Conservation (phyloP, 2,888 invertebrate species). For the Caenorhabditis sp. region DNA sequence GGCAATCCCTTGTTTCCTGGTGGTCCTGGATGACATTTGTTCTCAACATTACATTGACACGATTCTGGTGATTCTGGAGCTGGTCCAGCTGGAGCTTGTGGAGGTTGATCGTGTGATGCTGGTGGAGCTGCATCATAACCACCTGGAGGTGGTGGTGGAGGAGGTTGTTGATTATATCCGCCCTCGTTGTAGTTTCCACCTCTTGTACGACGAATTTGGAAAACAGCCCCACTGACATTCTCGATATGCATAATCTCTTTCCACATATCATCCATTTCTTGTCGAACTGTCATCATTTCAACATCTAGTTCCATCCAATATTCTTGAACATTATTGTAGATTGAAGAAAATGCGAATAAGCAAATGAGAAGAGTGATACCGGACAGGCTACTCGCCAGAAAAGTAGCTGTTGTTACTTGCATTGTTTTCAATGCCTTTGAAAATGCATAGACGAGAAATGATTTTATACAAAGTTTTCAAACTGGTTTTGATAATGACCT, state of each 20-base stretch:
- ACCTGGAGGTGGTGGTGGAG: conserved; percentile 6
- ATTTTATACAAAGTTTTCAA: conserved; percentile 2
- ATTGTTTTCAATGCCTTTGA: conserved; percentile 16
- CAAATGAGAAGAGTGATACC: conserved; percentile 39
- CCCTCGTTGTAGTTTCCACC: conserved; percentile 25
- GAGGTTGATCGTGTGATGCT: conserved; percentile 31
- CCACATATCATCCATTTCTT: conserved; percentile 45
- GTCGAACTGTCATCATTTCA: conserved; percentile 42
- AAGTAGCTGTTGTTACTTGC: conserved; percentile 44
- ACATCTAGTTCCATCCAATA: conserved; percentile 48
- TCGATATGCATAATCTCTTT: conserved; percentile 42
- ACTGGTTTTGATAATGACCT: conserved; percentile 3
- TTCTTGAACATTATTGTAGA: conserved; percentile 45
- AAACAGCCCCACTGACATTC: conserved; percentile 18
- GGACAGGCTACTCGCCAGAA: conserved; percentile 47
- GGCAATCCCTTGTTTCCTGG: conserved; percentile 47
- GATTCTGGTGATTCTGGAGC: conserved; percentile 30
- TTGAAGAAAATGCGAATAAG: conserved; percentile 36
- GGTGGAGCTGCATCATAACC: conserved; percentile 33
- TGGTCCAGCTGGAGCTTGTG: conserved; percentile 35
- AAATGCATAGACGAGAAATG: too few relatives aligned
- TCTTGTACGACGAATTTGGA: conserved; percentile 28
- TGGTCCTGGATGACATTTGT: conserved; percentile 51
- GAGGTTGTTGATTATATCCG: conserved; percentile 14
- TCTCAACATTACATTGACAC: conserved; percentile 41